Evolutionary conservation across 2,888 invertebrate species (phyloP), one percentile per base, ranked within the genome.

Genomic region (Danaus chrysippus): DNA sequence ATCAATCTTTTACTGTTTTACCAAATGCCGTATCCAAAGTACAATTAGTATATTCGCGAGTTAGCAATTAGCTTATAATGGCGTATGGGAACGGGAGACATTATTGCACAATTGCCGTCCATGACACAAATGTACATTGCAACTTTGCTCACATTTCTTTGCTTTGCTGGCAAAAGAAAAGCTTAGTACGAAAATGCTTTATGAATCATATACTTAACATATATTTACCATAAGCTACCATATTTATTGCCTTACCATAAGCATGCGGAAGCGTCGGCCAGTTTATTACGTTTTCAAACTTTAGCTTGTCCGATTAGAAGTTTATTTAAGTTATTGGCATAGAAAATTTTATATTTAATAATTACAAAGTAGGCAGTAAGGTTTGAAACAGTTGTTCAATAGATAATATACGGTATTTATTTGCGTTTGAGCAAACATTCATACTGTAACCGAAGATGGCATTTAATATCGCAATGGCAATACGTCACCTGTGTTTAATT

Each of bases 81-180:
- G 58, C 43, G 44, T 63, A 58, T 61, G 59, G 56, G 63, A 64
- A 61, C 57, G 44, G 54, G 49, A 43, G 52, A 58, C 54, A 60
- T 64, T 61, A 53, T 87, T 86, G 81, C 78, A 82, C 81, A 84
- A 87, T 86, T 81, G 84, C 83, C 78, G 76, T 75, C 81, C 81
- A 75, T 86, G 86, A 83, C 86, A 87, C 81, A 78, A 84, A 83
- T 86, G 61, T 68, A 72, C 72, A 78, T 76, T 75, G 73, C 75
- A 76, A 49, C 17, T 17, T 17, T 9, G 15, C n/a, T 49, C 17
- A 17, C 11, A 49, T 49, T 17, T 49, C 15, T 10, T 17, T 34
- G 6, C 23, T 34, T 34, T 34, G 23, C 2, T 34, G 23, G 23
- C 23, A 34, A 34, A 34, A 49, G 13, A 46, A 46, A n/a, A 46